Evolutionary conservation across 2,797 vertebrate genomes (phyloP).

Genomic region (Sebastes oblongus): DNA sequence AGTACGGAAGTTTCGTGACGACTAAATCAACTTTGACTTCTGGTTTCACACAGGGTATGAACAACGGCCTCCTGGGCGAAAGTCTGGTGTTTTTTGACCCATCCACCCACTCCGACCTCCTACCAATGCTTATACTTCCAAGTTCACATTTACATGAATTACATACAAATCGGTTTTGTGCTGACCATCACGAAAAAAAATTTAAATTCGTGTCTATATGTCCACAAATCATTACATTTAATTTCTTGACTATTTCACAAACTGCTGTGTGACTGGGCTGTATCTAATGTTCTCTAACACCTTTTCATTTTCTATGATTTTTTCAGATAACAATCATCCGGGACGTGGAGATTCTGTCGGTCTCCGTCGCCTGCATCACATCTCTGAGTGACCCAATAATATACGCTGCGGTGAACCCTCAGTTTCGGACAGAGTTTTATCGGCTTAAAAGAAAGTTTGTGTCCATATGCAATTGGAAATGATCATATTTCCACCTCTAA

Average conservation of each 20-base stretch:
- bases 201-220: too few relatives aligned
- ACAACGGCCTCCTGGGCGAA: too few relatives aligned
- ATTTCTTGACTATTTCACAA: too few relatives aligned
- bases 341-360: constrained; percentile 76
- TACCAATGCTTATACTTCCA: too few relatives aligned
- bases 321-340: constrained; percentile 63
- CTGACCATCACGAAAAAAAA: too few relatives aligned
- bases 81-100: too few relatives aligned
- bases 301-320: neutral
- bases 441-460: constrained; percentile 67
- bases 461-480: constrained; percentile 54
- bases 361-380: constrained; percentile 81
- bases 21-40: too few relatives aligned
- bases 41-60: too few relatives aligned
- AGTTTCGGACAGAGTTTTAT: constrained; percentile 80
- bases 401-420: constrained; percentile 84
- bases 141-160: too few relatives aligned
- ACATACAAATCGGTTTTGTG: too few relatives aligned
- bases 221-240: neutral
- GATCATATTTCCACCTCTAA: neutral
- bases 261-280: too few relatives aligned
- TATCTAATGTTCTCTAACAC: neutral
- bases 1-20: accelerated
- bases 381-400: constrained; percentile 83
- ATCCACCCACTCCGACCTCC: too few relatives aligned